Percentiles rank a stretch among this genome's conserved stretches.
phyloP scores from a whole-genome alignment of 2,797 vertebrate species.

The Propithecus perrieri region DNA sequence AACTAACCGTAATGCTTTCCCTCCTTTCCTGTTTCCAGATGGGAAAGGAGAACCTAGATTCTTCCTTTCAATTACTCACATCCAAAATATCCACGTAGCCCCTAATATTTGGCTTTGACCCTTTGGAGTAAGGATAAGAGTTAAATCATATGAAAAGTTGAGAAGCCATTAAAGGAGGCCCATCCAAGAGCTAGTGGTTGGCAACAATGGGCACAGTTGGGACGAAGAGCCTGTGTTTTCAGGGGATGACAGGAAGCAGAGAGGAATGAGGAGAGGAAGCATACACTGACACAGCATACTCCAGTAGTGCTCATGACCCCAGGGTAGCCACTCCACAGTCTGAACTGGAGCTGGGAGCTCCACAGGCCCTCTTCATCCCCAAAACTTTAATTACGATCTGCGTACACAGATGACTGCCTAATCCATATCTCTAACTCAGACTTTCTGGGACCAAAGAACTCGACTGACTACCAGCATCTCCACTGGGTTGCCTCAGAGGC shows the following conservation, averaged over 20 bases:
- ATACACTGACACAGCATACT: neutral
- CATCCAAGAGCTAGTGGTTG: neutral
- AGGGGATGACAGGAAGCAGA: neutral
- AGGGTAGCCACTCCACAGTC: neutral
- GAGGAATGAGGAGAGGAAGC: neutral
- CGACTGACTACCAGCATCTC: neutral
- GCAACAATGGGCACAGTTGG: neutral
- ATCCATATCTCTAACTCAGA: neutral
- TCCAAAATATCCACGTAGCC: neutral
- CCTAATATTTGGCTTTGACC: constrained; percentile 31
- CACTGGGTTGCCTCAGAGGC: neutral
- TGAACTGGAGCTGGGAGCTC: neutral
- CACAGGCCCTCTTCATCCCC: neutral
- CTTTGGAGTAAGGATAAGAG: neutral
- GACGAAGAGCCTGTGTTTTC: neutral
- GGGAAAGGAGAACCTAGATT: constrained; percentile 16
- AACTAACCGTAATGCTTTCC: neutral
- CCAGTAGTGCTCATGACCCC: neutral
- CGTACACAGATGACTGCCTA: neutral
- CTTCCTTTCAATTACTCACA: constrained; percentile 8
- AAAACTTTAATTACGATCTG: neutral
- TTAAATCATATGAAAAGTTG: neutral
- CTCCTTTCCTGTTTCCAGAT: neutral
- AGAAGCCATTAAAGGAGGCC: neutral
- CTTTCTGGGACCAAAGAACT: constrained; percentile 24